Percentiles rank a stretch among this genome's conserved stretches.
Conservation (phyloP, 2,113 vertebrate species). For the Grallaria varia region DNA sequence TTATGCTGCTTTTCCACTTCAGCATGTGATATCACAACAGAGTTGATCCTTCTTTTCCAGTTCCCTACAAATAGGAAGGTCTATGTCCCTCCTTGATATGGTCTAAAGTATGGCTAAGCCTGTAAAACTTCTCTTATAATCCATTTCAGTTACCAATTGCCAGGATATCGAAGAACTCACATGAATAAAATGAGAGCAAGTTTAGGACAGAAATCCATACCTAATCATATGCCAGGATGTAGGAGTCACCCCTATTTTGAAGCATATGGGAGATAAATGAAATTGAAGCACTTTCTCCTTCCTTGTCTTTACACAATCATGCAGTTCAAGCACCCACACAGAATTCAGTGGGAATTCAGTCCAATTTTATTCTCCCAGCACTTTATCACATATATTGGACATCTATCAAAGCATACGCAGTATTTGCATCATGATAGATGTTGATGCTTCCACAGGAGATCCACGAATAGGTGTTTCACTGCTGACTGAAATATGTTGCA, state of each 20-base stretch:
- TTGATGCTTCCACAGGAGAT: not conserved
- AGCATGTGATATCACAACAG: not conserved
- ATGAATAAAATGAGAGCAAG: not conserved
- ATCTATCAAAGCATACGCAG: not conserved
- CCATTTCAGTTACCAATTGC: not conserved
- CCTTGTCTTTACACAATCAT: not conserved
- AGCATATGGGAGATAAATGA: not conserved
- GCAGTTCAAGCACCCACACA: not conserved
- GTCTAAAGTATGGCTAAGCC: not conserved
- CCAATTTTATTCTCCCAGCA: not conserved
- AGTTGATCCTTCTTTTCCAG: not conserved
- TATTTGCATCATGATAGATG: not conserved
- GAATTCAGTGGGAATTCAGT: not conserved
- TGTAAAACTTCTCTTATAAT: not conserved
- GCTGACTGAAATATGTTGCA: not conserved
- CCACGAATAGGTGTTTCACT: not conserved
- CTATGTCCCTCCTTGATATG: not conserved
- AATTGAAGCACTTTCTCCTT: not conserved
- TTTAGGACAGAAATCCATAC: not conserved
- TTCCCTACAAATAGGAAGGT: not conserved
- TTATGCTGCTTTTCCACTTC: not conserved
- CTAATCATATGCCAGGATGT: not conserved
- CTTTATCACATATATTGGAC: not conserved
- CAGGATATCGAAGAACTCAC: not conserved
- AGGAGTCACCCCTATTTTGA: not conserved